Evolutionary conservation across 2,888 invertebrate species (phyloP), one percentile per base, ranked within the genome.

Genomic region (Lordiphosa fenestrarum): DNA sequence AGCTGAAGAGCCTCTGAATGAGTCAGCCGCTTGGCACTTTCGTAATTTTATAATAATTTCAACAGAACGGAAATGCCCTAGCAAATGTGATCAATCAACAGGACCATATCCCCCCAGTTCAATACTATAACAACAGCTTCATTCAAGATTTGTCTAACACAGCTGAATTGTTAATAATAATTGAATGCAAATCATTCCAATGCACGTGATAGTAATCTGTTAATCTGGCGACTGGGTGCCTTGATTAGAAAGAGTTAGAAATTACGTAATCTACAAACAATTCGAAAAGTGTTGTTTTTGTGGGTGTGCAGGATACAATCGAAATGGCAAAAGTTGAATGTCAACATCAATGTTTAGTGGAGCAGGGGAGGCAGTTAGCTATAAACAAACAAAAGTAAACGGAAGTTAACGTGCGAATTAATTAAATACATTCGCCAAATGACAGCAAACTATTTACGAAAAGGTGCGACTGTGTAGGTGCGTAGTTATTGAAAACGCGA

Each of bases 401-500:
- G 23, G 38, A 39, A 40, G 23, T 6, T 10, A 10, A 10, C 9
- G 38, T 42, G 33, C 44, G 46, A 46, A 44, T 49, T 10, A 25
- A 42, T 53, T 40, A 21, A 21, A n/a, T n/a, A 21, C 38, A 30
- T 40, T 19, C 19, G 19, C 19, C 41, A 41, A 58, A 38, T 42
- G 49, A 52, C 59, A 65, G 61, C 54, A 50, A 54, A 60, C 62
- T 55, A 42, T 39, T 49, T 25, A 21, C 12, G 13, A 37, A 13
- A 19, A 21, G 19, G 40, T 21, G 40, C 6, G 21, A 12, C 12
- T 64, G 62, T 66, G 54, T 67, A 44, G 56, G 63, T 65, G 70
- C 58, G 60, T 63, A 61, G 61, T 59, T 30, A 30, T 30, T 30
- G 30, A 30, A 30, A 30, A 4, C 30, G 54, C 30, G 52, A 70